phyloP scores from a whole-genome alignment of 1,140 invertebrate species.

The Drosophila pallidifrons region DNA sequence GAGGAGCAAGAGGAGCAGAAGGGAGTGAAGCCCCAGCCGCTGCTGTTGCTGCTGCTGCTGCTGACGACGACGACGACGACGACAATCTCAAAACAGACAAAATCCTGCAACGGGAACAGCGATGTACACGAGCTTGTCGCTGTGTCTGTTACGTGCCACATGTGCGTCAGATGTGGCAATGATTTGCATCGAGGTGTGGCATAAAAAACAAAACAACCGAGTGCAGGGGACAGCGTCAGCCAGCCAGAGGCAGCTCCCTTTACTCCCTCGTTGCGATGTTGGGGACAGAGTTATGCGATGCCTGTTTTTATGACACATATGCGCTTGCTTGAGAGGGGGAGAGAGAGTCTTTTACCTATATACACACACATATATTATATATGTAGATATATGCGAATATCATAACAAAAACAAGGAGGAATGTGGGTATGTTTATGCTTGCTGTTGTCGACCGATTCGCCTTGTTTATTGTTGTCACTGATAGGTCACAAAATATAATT shows the following conservation, averaged over 20 bases:
- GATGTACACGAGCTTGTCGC: constrained; percentile 66
- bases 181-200: constrained; percentile 82
- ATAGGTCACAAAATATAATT: constrained; percentile 79
- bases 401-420: constrained; percentile 36
- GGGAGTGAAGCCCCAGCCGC: constrained; percentile 21
- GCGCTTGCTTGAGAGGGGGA: background rate
- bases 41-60: constrained; percentile 6
- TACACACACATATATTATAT: constrained; percentile 16
- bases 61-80: constrained; percentile 27
- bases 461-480: constrained; percentile 77
- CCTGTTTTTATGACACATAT: constrained; percentile 79
- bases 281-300: constrained; percentile 65
- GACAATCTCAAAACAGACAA: constrained; percentile 79
- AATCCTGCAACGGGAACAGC: constrained; percentile 63
- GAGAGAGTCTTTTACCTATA: constrained; percentile 42
- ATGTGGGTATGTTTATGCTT: background rate
- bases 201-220: constrained; percentile 75
- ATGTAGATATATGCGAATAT: constrained; percentile 31
- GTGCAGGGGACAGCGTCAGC: constrained; percentile 8
- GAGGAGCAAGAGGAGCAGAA: background rate
- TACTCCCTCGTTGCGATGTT: constrained; percentile 17
- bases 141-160: constrained; percentile 78
- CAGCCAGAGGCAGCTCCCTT: no score
- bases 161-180: constrained; percentile 82
- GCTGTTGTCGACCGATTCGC: constrained; percentile 12